Evolutionary conservation across 2,888 invertebrate genomes (phyloP).

Genomic region (Lydus trimaculatus): DNA sequence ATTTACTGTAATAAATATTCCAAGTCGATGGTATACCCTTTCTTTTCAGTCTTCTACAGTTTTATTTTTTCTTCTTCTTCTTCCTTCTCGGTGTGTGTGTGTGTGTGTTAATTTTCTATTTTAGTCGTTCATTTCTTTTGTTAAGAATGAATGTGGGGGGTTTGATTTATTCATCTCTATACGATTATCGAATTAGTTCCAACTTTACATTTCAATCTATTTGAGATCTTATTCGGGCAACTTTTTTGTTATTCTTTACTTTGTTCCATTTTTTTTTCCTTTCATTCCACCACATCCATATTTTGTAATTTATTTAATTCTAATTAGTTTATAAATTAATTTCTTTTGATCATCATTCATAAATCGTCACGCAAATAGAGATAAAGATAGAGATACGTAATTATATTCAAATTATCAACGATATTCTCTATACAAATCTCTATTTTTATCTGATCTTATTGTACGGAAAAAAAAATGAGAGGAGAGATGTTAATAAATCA

Average conservation of each 20-base stretch:
- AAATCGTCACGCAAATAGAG: slow-evolving; percentile 37
- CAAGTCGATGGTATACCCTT: not conserved
- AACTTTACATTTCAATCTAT: slow-evolving; percentile 26
- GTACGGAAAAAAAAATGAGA: not conserved
- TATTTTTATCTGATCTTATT: not conserved
- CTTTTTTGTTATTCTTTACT: not conserved
- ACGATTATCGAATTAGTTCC: slow-evolving; percentile 31
- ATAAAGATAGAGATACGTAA: slow-evolving; percentile 39
- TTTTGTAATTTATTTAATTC: not conserved
- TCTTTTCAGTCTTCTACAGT: not conserved
- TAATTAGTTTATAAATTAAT: slow-evolving; percentile 1
- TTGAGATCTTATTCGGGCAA: not conserved
- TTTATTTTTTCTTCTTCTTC: not conserved
- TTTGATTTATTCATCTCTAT: slow-evolving; percentile 26
- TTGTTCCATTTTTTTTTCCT: not conserved
- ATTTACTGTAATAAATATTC: slow-evolving; percentile 28
- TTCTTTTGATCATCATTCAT: slow-evolving; percentile 25
- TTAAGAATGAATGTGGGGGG: slow-evolving; percentile 2
- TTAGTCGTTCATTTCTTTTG: slow-evolving; percentile 2
- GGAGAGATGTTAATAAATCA: slow-evolving; percentile 43
- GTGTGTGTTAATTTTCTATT: slow-evolving; percentile 4
- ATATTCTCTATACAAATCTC: slow-evolving; percentile 1
- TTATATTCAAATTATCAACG: slow-evolving; percentile 46
- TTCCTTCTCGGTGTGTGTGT: not conserved
- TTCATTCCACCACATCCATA: too few species aligned